Percentiles rank a stretch among this genome's conserved stretches.
These are phyloP conservation scores for Lepetodrilus schrolli DNA, from an alignment of 2,888 invertebrate genomes.

Conservation along the genomic window DNA sequence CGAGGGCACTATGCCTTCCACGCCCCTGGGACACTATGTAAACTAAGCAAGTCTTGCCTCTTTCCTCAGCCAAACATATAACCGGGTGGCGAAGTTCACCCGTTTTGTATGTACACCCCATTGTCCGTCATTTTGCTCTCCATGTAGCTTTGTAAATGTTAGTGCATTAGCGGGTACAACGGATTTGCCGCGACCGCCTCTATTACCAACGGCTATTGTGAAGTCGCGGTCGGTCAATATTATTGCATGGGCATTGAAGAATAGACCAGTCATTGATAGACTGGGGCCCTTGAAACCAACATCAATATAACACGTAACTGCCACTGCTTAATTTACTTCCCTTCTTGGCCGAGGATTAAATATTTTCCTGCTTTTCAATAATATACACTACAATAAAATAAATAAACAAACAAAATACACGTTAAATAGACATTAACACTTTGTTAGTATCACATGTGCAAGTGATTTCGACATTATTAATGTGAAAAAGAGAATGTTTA, in stretches of 20 bases:
- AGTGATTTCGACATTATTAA: no score
- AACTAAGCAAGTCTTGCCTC: not conserved
- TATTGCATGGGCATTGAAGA: slow-evolving; percentile 8
- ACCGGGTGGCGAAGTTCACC: slow-evolving; percentile 27
- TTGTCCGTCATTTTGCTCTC: slow-evolving; percentile 25
- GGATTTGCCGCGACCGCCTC: not conserved
- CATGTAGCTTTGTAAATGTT: slow-evolving; percentile 34
- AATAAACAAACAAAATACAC: no score
- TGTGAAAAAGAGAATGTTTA: no score
- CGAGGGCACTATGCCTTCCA: not conserved
- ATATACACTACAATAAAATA: no score
- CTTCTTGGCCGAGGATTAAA: not conserved
- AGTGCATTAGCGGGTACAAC: slow-evolving; percentile 28
- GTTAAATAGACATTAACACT: no score
- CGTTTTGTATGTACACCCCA: slow-evolving; percentile 2
- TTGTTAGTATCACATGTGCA: no score
- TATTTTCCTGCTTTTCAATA: no score
- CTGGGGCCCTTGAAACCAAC: not conserved
- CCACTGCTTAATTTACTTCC: slow-evolving; percentile 20
- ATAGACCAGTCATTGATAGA: not conserved
- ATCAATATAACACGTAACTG: slow-evolving; percentile 28
- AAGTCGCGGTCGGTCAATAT: slow-evolving; percentile 28
- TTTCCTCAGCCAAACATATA: not conserved
- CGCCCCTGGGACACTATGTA: not conserved
- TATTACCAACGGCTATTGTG: slow-evolving; percentile 27